Base-by-base conservation (phyloP, 2,797 vertebrate genomes). In the Antrozous pallidus region DNA sequence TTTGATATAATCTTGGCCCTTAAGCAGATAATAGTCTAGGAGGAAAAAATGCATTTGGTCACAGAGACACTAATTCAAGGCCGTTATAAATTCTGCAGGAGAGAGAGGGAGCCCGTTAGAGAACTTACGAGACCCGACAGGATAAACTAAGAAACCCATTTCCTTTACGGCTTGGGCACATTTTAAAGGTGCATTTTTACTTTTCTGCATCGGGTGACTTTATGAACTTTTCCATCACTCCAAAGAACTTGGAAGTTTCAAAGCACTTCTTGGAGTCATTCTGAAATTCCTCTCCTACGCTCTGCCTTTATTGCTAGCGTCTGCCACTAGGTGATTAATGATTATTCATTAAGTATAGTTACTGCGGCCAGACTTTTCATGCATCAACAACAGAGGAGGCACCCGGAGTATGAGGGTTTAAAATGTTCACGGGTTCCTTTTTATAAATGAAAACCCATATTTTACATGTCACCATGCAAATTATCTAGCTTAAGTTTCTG, bases 321-420 rank as follows among this genome's bases (percentile, higher is more conserved):
- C 84, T 84, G 75, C 56, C 84, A 28, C 28, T 16, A 17, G 42
- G 63, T 95, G 96, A 97, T 96, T 88, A 94, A 96, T 97, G 94
- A 47, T 74, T 70, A 42, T 71, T 96, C 88, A 82, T 96, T 96
- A 97, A 82, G 74, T 70, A 86, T n/a, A 51, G 78, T 86, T 71
- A 83, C 56, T 49, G 3, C 22, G 17, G 56, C 69, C 58, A 79
- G 85, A 86, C 10, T 79, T 65, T 54, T 58, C 73, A 65, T 88
- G 85, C 78, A 92, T 85, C 85, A 95, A 70, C 56, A 93, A 85
- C 18, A 89, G 73, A 58, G 13, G 18, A n/a, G 40, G n/a, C 75
- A 51, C 84, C 5, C 54, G 73, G 61, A 93, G 71, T 79, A 85
- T 74, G 12, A 31, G 10, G 75, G 28, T 67, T 86, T 81, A 81